Evolutionary conservation across 2,888 invertebrate genomes (phyloP).

Genomic region (Strigamia maritima): DNA sequence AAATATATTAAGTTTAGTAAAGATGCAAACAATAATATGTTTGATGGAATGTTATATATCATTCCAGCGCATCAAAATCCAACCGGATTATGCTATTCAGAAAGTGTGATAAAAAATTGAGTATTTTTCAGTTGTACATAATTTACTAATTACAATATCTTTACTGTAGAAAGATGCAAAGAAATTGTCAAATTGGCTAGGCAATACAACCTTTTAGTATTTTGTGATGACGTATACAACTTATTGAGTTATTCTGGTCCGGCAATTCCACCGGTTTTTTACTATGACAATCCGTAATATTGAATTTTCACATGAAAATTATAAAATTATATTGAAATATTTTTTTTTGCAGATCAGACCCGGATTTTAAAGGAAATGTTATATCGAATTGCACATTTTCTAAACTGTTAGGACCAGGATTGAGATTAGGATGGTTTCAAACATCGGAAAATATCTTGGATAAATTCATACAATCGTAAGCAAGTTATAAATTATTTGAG

Average conservation of each 20-base stretch:
- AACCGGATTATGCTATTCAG: slow-evolving; percentile 54
- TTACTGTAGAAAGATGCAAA: slow-evolving; percentile 47
- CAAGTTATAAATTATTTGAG: background rate
- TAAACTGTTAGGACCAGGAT: slow-evolving; percentile 63
- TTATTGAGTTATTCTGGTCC: slow-evolving; percentile 56
- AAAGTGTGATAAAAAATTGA: too few species aligned
- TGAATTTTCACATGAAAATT: too few species aligned
- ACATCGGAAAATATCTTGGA: slow-evolving; percentile 49
- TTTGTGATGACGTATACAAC: slow-evolving; percentile 66
- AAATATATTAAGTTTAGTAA: slow-evolving; percentile 49
- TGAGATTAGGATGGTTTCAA: slow-evolving; percentile 66
- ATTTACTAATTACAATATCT: too few species aligned
- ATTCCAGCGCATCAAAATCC: slow-evolving; percentile 63
- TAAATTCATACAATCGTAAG: slow-evolving; percentile 18
- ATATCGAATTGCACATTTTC: slow-evolving; percentile 65
- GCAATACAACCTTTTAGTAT: slow-evolving; percentile 53
- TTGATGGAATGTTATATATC: slow-evolving; percentile 60
- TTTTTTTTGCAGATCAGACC: background rate
- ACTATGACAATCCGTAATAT: slow-evolving; percentile 54
- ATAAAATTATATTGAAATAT: background rate
- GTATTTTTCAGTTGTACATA: too few species aligned
- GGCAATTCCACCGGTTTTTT: slow-evolving; percentile 55
- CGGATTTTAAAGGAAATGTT: slow-evolving; percentile 54
- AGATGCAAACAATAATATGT: slow-evolving; percentile 53
- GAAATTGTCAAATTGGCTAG: slow-evolving; percentile 48